Evolutionary conservation across 2,888 invertebrate genomes (phyloP).

Genomic region (Himalopsyche kuldschensis): DNA sequence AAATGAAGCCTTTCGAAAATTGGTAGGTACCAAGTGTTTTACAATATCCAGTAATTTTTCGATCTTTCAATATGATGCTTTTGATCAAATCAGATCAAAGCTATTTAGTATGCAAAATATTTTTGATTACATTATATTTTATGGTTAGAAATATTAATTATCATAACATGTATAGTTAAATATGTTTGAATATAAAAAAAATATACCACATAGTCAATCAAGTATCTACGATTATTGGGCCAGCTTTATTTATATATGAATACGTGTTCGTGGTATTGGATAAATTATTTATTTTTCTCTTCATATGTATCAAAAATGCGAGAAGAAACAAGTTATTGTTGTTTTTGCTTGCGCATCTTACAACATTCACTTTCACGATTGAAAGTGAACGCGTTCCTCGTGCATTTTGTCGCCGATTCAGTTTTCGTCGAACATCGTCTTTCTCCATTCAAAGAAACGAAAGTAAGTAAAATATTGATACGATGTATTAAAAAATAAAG

Average conservation of each 20-base stretch:
- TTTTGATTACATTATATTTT: too few relatives aligned
- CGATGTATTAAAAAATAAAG: neutral
- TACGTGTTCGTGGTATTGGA: neutral
- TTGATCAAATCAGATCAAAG: too few relatives aligned
- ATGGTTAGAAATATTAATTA: too few relatives aligned
- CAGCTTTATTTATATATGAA: neutral
- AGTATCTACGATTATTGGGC: neutral
- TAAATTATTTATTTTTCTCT: neutral
- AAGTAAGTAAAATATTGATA: neutral
- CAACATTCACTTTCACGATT: constrained; percentile 24
- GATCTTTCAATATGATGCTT: too few relatives aligned
- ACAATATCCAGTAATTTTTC: too few relatives aligned
- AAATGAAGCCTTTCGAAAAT: too few relatives aligned
- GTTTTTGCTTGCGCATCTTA: neutral
- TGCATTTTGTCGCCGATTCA: neutral
- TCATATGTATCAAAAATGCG: neutral
- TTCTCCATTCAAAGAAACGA: neutral
- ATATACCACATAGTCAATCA: too few relatives aligned
- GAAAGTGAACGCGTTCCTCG: constrained; percentile 22
- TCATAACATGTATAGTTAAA: neutral
- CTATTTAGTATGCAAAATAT: too few relatives aligned
- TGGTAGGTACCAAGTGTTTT: too few relatives aligned
- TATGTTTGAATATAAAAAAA: neutral
- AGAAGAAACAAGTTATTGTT: neutral
- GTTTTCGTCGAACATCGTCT: neutral